A percentile compares a stretch with the other conserved stretches of the same genome.
Conservation (phyloP, 1,140 invertebrate genomes). For the Meloidogyne exigua region DNA sequence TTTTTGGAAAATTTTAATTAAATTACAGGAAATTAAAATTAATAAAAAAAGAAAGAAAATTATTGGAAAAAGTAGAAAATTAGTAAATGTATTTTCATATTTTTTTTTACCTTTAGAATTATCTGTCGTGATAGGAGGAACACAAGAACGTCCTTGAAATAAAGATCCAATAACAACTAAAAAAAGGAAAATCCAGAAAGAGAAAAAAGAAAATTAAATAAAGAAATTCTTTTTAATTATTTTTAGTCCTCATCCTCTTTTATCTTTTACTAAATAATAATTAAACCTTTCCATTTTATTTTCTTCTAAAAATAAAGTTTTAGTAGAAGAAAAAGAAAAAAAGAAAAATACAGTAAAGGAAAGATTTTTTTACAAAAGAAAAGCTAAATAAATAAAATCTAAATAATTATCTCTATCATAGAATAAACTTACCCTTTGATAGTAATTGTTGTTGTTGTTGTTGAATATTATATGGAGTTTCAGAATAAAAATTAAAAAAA, state of each 20-base stretch:
- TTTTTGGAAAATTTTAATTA: not conserved
- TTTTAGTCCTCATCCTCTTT: too few species aligned
- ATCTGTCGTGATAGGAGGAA: not conserved
- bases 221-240: too few species aligned
- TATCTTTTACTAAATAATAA: too few species aligned
- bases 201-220: not conserved
- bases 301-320: too few species aligned
- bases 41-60: not conserved
- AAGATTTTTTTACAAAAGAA: too few species aligned
- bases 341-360: too few species aligned
- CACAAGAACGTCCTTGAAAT: not conserved
- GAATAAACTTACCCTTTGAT: not conserved
- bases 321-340: too few species aligned
- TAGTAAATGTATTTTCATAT: too few species aligned
- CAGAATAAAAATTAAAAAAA: slow-evolving; percentile 1
- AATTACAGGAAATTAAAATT: too few species aligned
- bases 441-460: not conserved
- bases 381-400: too few species aligned
- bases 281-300: too few species aligned
- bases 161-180: not conserved
- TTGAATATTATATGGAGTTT: slow-evolving; percentile 1
- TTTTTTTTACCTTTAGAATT: not conserved
- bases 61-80: not conserved
- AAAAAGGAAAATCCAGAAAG: not conserved
- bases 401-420: too few species aligned